Evolutionary conservation across 2,113 vertebrate species (phyloP), one percentile per base, ranked within the genome.

Genomic region (Alligator sinensis): DNA sequence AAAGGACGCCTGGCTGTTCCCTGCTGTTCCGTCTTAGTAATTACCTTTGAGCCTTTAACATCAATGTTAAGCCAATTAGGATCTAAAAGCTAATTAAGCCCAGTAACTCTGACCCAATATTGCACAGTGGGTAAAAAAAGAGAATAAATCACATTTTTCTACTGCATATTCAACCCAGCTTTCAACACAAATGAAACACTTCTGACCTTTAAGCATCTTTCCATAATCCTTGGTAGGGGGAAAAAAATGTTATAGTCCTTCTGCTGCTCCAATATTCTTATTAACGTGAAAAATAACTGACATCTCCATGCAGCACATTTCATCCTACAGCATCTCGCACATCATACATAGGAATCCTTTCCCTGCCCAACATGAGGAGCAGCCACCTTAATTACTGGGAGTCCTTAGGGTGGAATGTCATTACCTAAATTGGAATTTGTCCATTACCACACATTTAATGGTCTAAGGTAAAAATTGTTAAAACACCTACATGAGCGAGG

Each of bases 371-470:
- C 2, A 0, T 55, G 12, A 60, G 8, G 28, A 3, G 9, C 77
- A 14, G 27, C 27, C 11, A 61, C 22, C 2, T 4, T 11, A 10
- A 24, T 24, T 30, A 9, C 30, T 25, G 79, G 70, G 14, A 8
- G 59, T 59, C 68, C 55, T 27, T 24, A 68, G 18, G 27, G 5
- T 4, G 5, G 34, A 34, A 0, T 25, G 30, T 5, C 1, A 2
- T 1, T 8, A 4, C 24, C 24, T 17, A 1, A 0, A 4, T 9
- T 2, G 1, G 4, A n/a, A 2, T 22, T 13, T n/a, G 38, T 27
- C 68, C n/a, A 66, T 15, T 16, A 9, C 64, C 18, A 15, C 64
- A 70, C n/a, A 70, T 21, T 34, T n/a, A 34, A 70, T 70, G 68
- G 34, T n/a, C 30, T 34, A 70, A 34, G 68, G 68, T 34, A 11